Percentiles rank a stretch among this genome's conserved stretches.
phyloP scores from a whole-genome alignment of 2,113 vertebrate species.

The Symphodus melops region DNA sequence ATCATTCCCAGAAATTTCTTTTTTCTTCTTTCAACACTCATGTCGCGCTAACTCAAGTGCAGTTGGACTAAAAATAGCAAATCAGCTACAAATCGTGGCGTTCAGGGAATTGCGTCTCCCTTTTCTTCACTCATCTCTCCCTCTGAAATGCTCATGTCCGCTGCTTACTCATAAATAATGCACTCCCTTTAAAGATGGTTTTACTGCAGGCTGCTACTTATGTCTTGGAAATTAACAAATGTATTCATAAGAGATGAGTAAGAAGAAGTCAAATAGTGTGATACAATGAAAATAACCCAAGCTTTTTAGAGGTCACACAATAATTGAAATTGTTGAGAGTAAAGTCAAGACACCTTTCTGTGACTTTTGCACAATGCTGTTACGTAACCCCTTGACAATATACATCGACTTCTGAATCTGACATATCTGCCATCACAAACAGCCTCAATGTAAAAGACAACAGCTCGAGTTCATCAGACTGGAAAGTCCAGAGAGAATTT shows the following conservation, averaged over 20 bases:
- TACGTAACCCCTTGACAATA: no score
- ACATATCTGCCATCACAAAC: background rate
- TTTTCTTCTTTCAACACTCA: background rate
- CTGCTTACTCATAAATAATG: constrained; percentile 54
- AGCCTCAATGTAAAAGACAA: background rate
- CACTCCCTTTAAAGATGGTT: constrained; percentile 39
- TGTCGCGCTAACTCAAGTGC: background rate
- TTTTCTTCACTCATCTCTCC: constrained; percentile 33
- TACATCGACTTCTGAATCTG: no score
- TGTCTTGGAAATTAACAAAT: background rate
- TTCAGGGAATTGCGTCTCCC: background rate
- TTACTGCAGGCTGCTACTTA: constrained; percentile 8
- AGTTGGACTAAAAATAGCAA: background rate
- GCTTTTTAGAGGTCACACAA: background rate
- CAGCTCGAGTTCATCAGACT: background rate
- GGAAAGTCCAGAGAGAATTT: background rate
- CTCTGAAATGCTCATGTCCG: background rate
- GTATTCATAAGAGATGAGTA: background rate
- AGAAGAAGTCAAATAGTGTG: background rate
- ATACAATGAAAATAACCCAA: constrained; percentile 1
- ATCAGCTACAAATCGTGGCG: background rate
- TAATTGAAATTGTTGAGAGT: background rate
- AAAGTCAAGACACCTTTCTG: background rate
- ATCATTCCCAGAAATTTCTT: background rate
- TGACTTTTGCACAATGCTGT: no score